phyloP scores from a whole-genome alignment of 2,113 vertebrate genomes.

The Eulacestoma nigropectus region DNA sequence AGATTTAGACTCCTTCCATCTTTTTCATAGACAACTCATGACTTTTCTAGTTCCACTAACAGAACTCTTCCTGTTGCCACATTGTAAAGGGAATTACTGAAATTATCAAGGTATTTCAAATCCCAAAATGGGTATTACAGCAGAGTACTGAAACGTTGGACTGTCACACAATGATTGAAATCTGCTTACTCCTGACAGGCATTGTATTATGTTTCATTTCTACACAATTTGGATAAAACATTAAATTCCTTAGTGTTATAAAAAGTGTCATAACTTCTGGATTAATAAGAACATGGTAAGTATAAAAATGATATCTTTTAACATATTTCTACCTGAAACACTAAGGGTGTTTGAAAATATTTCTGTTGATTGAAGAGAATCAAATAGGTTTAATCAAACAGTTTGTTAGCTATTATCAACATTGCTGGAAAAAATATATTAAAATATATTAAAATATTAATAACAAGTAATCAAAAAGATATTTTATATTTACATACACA shows the following conservation, averaged over 20 bases:
- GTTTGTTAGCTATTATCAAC: neutral
- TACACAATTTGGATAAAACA: neutral
- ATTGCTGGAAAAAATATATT: neutral
- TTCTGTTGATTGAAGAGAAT: neutral
- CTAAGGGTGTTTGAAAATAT: neutral
- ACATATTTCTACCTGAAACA: neutral
- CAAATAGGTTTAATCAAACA: neutral
- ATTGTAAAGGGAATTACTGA: neutral
- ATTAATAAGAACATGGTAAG: neutral
- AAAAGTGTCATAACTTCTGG: neutral
- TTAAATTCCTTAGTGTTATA: neutral
- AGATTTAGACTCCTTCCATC: neutral
- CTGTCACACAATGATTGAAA: neutral
- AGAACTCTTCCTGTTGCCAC: neutral
- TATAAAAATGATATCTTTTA: neutral
- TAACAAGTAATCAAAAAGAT: neutral
- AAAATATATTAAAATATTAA: neutral
- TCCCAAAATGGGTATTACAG: neutral
- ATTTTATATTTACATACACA: neutral
- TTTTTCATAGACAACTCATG: neutral
- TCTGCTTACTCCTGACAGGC: neutral
- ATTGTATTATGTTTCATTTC: neutral
- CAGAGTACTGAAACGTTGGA: neutral
- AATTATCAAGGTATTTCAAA: neutral
- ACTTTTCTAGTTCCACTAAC: neutral